Percentiles rank a stretch among this genome's conserved stretches.
Conservation (phyloP, 2,888 invertebrate genomes). For the Minunthozetes semirufus region DNA sequence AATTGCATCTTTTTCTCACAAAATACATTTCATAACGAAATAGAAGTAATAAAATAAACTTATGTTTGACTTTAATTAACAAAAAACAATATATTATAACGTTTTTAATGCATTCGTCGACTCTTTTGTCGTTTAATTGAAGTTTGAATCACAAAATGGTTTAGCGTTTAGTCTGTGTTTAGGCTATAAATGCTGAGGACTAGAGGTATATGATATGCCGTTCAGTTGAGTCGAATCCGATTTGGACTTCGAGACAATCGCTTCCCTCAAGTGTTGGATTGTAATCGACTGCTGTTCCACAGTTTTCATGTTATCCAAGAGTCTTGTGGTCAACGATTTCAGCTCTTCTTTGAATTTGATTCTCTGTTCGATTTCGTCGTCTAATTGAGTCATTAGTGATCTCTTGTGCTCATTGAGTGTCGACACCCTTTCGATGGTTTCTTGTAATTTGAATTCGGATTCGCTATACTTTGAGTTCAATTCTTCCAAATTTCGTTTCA, state of each 20-base stretch:
- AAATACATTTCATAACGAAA: too few species aligned
- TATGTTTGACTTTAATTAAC: too few species aligned
- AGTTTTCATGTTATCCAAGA: constrained; percentile 19
- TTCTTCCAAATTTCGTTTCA: background rate
- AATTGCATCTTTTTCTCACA: too few species aligned
- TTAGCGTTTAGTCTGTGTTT: background rate
- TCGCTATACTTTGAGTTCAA: constrained; percentile 1
- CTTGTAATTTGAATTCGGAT: constrained; percentile 14
- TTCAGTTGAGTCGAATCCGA: constrained; percentile 24
- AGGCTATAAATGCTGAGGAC: constrained; percentile 10
- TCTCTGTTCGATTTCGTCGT: constrained; percentile 28
- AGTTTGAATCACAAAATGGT: too few species aligned
- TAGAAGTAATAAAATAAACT: too few species aligned
- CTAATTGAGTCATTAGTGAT: constrained; percentile 28
- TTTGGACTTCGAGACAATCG: constrained; percentile 23
- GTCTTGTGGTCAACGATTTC: constrained; percentile 4
- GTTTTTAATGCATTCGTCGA: too few species aligned
- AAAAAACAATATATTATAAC: too few species aligned
- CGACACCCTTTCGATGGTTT: constrained; percentile 21
- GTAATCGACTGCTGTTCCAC: constrained; percentile 26
- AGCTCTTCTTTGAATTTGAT: constrained; percentile 28
- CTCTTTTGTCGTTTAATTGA: too few species aligned
- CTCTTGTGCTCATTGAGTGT: constrained; percentile 30
- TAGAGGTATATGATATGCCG: constrained; percentile 26
- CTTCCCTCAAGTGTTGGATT: constrained; percentile 32